Conservation (phyloP, 2,113 vertebrate species). For the Chloropsis hardwickii region DNA sequence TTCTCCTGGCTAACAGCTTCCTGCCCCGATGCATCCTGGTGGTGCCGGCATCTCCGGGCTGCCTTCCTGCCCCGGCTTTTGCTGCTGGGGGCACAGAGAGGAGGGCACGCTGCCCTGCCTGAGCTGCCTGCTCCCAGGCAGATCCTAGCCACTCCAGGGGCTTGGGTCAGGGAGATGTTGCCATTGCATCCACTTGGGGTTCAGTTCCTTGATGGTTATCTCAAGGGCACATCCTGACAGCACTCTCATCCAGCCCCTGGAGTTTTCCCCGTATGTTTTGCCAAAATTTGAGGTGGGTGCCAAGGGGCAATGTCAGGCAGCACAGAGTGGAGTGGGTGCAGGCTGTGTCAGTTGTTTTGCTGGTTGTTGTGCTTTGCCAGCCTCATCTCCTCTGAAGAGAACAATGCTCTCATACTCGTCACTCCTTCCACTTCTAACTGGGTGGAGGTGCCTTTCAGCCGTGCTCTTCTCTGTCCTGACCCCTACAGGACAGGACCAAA, state of each 20-base stretch:
- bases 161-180: neutral
- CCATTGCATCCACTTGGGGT: neutral
- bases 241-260: rapidly evolving
- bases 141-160: neutral
- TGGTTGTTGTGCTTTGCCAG: neutral
- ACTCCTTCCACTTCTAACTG: neutral
- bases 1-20: neutral
- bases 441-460: neutral
- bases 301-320: rapidly evolving
- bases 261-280: neutral
- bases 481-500: neutral
- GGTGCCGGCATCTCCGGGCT: neutral
- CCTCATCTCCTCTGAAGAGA: neutral
- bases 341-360: neutral
- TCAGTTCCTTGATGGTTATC: neutral
- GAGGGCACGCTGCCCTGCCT: neutral
- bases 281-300: neutral
- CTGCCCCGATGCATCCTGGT: neutral
- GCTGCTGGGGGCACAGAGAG: neutral
- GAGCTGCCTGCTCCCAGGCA: neutral
- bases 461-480: neutral
- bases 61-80: neutral
- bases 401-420: rapidly evolving
- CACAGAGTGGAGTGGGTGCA: neutral
- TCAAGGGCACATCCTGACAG: neutral